A percentile compares a stretch with the other conserved stretches of the same genome.
These are phyloP conservation scores for Saccostrea glomerata DNA, from an alignment of 1,140 invertebrate genomes.

Conservation along the genomic window DNA sequence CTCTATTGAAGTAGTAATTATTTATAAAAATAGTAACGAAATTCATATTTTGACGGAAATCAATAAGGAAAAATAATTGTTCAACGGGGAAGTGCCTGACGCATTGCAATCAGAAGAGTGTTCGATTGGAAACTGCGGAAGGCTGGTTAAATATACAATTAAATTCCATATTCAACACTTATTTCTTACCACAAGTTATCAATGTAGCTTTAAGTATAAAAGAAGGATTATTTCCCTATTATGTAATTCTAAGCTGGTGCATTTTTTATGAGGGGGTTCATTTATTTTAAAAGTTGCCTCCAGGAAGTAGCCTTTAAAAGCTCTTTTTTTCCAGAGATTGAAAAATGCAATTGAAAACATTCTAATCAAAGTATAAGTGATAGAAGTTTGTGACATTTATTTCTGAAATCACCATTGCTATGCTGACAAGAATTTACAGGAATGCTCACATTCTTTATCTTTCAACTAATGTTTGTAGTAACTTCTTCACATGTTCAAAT, in stretches of 20 bases:
- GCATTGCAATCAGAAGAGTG: not conserved
- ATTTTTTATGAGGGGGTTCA: not conserved
- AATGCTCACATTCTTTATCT: not conserved
- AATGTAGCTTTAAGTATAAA: not conserved
- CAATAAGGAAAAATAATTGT: slow-evolving; percentile 2
- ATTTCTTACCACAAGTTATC: not conserved
- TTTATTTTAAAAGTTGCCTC: not conserved
- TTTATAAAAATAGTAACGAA: not conserved
- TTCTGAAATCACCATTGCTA: not conserved
- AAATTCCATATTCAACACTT: slow-evolving; percentile 12
- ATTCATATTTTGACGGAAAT: not conserved
- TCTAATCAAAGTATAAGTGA: too few relatives aligned
- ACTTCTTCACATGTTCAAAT: too few relatives aligned
- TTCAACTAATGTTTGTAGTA: too few relatives aligned
- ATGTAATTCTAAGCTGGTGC: not conserved
- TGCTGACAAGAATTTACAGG: not conserved
- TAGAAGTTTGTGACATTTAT: not conserved
- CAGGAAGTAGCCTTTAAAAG: not conserved
- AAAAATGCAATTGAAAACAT: too few relatives aligned
- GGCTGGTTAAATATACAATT: not conserved
- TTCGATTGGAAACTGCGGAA: slow-evolving; percentile 9
- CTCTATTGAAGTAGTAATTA: not conserved
- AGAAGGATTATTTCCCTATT: not conserved
- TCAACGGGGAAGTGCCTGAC: not conserved
- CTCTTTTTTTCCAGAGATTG: not conserved